These are phyloP conservation scores for Caenorhabditis inopinata DNA, from an alignment of 1,140 invertebrate species.

Conservation along the genomic window DNA sequence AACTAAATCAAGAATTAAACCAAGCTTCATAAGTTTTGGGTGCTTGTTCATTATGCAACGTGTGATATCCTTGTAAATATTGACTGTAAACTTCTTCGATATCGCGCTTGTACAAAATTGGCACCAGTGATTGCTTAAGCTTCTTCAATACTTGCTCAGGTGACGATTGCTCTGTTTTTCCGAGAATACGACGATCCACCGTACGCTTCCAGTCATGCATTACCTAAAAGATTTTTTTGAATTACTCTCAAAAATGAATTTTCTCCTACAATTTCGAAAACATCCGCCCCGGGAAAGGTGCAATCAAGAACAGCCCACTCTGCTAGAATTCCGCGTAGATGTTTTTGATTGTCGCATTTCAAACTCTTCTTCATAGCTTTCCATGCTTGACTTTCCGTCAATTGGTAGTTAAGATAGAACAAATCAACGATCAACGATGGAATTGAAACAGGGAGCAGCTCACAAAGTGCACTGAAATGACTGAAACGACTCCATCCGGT, in stretches of 20 bases:
- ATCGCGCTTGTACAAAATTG: not conserved
- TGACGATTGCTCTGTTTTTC: not conserved
- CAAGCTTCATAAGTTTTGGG: no score
- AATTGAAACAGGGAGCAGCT: constrained; percentile 78
- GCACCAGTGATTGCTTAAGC: not conserved
- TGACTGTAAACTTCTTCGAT: not conserved
- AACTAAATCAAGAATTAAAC: no score
- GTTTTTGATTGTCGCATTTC: constrained; percentile 15
- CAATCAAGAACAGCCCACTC: not conserved
- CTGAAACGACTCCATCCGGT: constrained; percentile 73
- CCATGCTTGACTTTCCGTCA: not conserved
- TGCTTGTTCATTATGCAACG: no score
- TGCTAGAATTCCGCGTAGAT: not conserved
- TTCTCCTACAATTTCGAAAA: constrained; percentile 14
- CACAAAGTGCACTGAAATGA: constrained; percentile 87
- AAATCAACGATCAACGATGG: constrained; percentile 73
- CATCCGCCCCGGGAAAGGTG: not conserved
- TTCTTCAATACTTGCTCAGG: not conserved
- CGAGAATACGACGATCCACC: not conserved
- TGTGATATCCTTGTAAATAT: not conserved
- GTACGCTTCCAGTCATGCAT: not conserved
- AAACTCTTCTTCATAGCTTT: constrained; percentile 30
- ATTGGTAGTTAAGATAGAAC: constrained; percentile 10
- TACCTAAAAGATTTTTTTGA: not conserved
- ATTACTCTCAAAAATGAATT: no score